Evolutionary conservation across 1,140 invertebrate genomes (phyloP).

Genomic region (Tetramorium alpestre): DNA sequence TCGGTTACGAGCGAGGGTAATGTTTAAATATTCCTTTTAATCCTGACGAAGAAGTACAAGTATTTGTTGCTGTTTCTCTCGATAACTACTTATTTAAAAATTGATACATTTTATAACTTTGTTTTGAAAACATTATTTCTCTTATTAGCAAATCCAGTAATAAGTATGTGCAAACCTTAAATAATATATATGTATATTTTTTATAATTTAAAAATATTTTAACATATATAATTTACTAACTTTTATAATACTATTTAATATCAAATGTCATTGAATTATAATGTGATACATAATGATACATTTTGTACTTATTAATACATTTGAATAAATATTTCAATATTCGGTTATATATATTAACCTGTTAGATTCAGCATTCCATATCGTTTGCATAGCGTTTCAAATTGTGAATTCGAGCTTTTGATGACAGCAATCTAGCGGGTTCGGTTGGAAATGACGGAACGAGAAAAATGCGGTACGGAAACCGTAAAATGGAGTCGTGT

Average conservation of each 20-base stretch:
- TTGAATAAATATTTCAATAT: slow-evolving; percentile 11
- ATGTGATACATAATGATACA: not conserved
- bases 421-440: slow-evolving; percentile 26
- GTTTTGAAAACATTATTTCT: slow-evolving; percentile 41
- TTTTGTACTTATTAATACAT: not conserved
- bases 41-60: not conserved
- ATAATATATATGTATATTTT: not conserved
- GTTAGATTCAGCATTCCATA: slow-evolving; percentile 42
- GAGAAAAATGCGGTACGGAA: slow-evolving; percentile 25
- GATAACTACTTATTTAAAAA: slow-evolving; percentile 3
- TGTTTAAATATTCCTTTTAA: slow-evolving; percentile 34
- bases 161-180: not conserved
- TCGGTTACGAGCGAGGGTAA: not conserved
- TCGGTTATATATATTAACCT: not conserved
- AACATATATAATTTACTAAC: not conserved
- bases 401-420: slow-evolving; percentile 16
- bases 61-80: not conserved
- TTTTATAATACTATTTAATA: not conserved
- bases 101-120: slow-evolving; percentile 62
- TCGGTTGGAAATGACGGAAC: slow-evolving; percentile 9
- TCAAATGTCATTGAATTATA: not conserved
- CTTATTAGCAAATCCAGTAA: not conserved
- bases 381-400: not conserved
- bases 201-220: not conserved
- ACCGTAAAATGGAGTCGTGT: slow-evolving; percentile 40